phyloP scores from a whole-genome alignment of 2,113 vertebrate species.

The Alligator sinensis region DNA sequence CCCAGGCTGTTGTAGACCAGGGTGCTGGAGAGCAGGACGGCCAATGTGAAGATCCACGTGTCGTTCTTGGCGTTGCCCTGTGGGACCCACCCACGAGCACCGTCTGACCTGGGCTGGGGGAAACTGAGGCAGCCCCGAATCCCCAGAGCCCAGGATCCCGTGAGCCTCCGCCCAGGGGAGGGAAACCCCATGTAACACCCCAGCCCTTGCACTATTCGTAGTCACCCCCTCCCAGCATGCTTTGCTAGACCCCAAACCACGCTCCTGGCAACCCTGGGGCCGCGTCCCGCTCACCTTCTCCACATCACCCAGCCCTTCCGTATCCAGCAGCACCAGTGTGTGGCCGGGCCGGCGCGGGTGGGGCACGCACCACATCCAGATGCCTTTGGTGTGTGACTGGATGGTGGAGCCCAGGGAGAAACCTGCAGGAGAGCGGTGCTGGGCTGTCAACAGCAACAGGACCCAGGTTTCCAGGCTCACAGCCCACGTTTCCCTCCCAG shows the following conservation, averaged over 20 bases:
- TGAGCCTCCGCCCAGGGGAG: too few relatives aligned
- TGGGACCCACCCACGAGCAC: neutral
- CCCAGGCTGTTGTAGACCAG: conserved; percentile 73
- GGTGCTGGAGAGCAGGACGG: conserved; percentile 68
- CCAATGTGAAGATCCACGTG: conserved; percentile 69
- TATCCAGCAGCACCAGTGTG: conserved; percentile 67
- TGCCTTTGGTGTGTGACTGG: conserved; percentile 27
- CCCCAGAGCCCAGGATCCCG: too few relatives aligned
- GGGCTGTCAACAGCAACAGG: too few relatives aligned
- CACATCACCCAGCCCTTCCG: conserved; percentile 64
- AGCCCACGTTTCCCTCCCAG: neutral
- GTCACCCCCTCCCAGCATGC: neutral
- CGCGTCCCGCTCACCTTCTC: conserved; percentile 47
- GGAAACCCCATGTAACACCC: too few relatives aligned
- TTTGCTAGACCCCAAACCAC: neutral
- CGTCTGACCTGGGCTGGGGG: too few relatives aligned
- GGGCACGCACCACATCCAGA: conserved; percentile 75
- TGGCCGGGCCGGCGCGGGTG: conserved; percentile 50
- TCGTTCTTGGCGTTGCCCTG: conserved; percentile 68
- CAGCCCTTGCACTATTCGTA: too few relatives aligned
- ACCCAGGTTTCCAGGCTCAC: too few relatives aligned
- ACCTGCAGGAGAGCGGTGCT: conserved; percentile 21
- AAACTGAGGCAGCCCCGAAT: too few relatives aligned
- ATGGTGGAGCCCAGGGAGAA: conserved; percentile 75
- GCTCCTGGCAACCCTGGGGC: too few relatives aligned